Evolutionary conservation across 2,797 vertebrate species (phyloP).

Genomic region (Ctenochaetus hawaiiensis): DNA sequence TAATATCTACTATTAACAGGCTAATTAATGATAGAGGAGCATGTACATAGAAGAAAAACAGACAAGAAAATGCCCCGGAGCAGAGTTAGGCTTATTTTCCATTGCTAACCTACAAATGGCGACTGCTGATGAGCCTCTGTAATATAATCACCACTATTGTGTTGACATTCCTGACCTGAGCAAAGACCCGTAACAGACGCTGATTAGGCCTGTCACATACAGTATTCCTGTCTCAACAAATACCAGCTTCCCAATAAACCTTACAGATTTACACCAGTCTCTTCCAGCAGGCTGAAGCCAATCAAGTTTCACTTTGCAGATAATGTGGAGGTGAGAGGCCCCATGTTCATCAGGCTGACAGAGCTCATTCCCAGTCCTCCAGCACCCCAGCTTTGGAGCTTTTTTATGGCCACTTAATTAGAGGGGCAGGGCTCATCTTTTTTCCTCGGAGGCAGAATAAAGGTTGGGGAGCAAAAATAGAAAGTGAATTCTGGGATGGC

Average conservation of each 20-base stretch:
- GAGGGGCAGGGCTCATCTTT: conserved; percentile 64
- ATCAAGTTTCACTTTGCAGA: conserved; percentile 46
- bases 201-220: conserved; percentile 57
- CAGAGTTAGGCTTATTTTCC: conserved; percentile 20
- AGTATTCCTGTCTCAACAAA: conserved; percentile 37
- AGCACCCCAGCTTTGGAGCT: conserved; percentile 37
- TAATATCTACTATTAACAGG: conserved; percentile 19
- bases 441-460: conserved; percentile 70
- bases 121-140: conserved; percentile 19
- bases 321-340: conserved; percentile 55
- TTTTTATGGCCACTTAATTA: conserved; percentile 77
- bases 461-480: conserved; percentile 73
- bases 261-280: conserved; percentile 31
- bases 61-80: not conserved
- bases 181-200: conserved; percentile 32
- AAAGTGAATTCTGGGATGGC: conserved; percentile 70
- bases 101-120: conserved; percentile 4
- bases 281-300: conserved; percentile 15
- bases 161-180: conserved; percentile 33
- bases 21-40: conserved; percentile 17
- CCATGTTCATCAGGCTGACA: conserved; percentile 38
- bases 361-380: conserved; percentile 52
- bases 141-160: conserved; percentile 44
- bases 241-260: conserved; percentile 41
- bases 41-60: not conserved